Evolutionary conservation across 53 echinoderm and acorn worm species (phyloP).

Genomic region (Echinarachnius parma): DNA sequence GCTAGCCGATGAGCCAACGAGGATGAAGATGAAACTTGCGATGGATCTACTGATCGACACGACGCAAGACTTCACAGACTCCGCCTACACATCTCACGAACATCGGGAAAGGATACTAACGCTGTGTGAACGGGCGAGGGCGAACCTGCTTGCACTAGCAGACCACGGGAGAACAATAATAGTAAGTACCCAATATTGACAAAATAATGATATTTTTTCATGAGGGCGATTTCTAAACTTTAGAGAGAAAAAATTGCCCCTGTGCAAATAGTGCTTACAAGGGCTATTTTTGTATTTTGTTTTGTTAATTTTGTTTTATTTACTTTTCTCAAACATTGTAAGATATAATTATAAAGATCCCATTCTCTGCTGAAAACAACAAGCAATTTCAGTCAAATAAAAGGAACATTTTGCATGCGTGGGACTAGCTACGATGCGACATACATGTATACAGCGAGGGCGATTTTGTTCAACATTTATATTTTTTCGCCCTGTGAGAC

Average conservation of each 20-base stretch:
- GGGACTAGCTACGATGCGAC: too few relatives aligned
- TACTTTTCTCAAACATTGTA: too few relatives aligned
- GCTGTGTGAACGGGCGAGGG: constrained; percentile 62
- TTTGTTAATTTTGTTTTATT: too few relatives aligned
- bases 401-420: too few relatives aligned
- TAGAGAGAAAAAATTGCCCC: not conserved
- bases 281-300: too few relatives aligned
- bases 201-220: not conserved
- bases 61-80: constrained; percentile 94
- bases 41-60: constrained; percentile 80
- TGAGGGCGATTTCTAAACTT: not conserved
- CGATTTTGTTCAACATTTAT: too few relatives aligned
- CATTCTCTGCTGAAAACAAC: too few relatives aligned
- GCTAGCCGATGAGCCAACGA: constrained; percentile 71
- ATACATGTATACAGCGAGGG: too few relatives aligned
- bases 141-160: constrained; percentile 63
- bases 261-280: not conserved
- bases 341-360: too few relatives aligned
- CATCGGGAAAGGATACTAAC: constrained; percentile 89
- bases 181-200: constrained; percentile 20
- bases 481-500: too few relatives aligned
- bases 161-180: constrained; percentile 67
- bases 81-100: constrained; percentile 95
- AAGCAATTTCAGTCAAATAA: too few relatives aligned
- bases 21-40: constrained; percentile 65